phyloP scores from a whole-genome alignment of 2,888 invertebrate genomes.

The Megamerina dolium region DNA sequence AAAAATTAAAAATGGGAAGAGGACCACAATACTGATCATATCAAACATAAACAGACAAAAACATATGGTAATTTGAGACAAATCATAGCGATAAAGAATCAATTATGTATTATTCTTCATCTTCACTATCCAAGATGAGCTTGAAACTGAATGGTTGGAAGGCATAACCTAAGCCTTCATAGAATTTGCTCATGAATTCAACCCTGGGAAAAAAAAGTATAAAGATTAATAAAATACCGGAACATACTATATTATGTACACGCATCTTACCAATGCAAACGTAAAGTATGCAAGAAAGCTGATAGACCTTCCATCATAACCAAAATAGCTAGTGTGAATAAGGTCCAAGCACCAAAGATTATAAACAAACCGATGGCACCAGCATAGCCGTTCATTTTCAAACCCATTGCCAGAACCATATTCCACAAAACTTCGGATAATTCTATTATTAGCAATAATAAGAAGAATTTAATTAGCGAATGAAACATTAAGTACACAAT shows the following conservation, averaged over 20 bases:
- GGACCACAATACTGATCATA: conserved; percentile 41
- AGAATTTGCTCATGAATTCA: conserved; percentile 96
- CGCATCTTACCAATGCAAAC: conserved; percentile 80
- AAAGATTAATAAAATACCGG: background rate
- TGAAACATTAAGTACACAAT: no score
- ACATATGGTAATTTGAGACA: conserved; percentile 1
- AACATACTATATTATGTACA: no score
- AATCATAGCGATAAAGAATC: conserved; percentile 3
- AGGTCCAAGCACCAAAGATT: conserved; percentile 87
- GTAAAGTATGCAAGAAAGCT: conserved; percentile 95
- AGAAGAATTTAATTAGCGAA: no score
- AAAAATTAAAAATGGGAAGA: no score
- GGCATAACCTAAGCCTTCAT: conserved; percentile 71
- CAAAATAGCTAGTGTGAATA: conserved; percentile 88
- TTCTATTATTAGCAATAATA: conserved; percentile 56
- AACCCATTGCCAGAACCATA: conserved; percentile 80
- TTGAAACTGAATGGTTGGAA: conserved; percentile 86
- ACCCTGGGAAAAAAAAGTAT: conserved; percentile 56
- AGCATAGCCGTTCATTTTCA: conserved; percentile 59
- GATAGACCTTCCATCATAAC: conserved; percentile 99
- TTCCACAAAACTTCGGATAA: conserved; percentile 86
- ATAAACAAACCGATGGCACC: conserved; percentile 75
- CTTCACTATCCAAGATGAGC: conserved; percentile 59
- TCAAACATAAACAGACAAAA: background rate
- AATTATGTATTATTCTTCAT: conserved; percentile 37